These are phyloP conservation scores for Intellagama lesueurii DNA, from an alignment of 2,797 vertebrate species.

Conservation along the genomic window DNA sequence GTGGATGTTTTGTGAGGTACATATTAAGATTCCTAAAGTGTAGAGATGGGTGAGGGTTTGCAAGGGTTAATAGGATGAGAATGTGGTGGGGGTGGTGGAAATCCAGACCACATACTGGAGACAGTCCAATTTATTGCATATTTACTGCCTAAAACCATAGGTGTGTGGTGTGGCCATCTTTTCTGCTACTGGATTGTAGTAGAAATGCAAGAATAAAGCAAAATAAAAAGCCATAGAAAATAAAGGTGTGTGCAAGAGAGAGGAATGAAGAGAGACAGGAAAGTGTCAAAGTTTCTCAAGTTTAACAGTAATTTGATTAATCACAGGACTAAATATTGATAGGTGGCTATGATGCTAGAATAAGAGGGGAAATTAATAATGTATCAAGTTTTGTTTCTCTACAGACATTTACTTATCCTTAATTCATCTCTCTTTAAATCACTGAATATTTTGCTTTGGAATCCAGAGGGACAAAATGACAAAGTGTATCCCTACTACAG, in stretches of 20 bases:
- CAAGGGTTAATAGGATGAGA: too few relatives aligned
- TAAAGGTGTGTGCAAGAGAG: background rate
- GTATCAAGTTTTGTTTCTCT: background rate
- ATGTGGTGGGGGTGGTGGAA: too few relatives aligned
- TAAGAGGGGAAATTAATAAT: background rate
- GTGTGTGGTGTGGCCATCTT: background rate
- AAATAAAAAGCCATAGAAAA: too few relatives aligned
- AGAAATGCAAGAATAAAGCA: background rate
- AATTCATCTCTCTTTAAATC: constrained; percentile 1
- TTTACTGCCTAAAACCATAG: too few relatives aligned
- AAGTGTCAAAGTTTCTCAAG: background rate
- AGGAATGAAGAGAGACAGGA: background rate
- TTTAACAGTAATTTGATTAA: background rate
- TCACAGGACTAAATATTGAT: background rate
- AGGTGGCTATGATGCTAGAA: background rate
- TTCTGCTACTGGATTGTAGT: background rate
- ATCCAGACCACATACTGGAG: too few relatives aligned
- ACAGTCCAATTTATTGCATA: too few relatives aligned
- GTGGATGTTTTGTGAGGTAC: too few relatives aligned
- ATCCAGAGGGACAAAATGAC: constrained; percentile 25
- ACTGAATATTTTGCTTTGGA: constrained; percentile 16
- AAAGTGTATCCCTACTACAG: constrained; percentile 21
- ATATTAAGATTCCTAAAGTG: too few relatives aligned
- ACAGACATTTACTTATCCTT: background rate
- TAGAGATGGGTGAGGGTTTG: too few relatives aligned